Base-by-base conservation (phyloP, 2,888 invertebrate genomes). In the Slavum lentiscoides region DNA sequence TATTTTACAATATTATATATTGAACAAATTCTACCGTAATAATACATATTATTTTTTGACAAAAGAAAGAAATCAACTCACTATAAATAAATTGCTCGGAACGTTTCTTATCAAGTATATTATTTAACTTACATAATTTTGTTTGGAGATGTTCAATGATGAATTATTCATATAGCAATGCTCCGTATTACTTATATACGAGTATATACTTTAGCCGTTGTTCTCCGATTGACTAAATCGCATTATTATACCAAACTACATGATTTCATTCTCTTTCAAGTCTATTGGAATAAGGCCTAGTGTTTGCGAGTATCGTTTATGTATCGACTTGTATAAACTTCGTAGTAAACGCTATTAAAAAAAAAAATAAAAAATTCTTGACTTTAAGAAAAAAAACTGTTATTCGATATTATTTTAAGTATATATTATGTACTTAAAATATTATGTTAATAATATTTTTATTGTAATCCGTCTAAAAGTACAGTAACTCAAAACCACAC, bases 191-290 rank as follows among this genome's bases (percentile, higher is more conserved):
- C 4, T 30, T 30, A 30, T 30, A 30, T 30, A 30, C 43, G 11
- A 4, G n/a, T 55, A 55, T 59, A 74, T 39, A 74, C 21, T 66
- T 66, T 67, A 30, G 67, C 43, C 67, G 15, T 68, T 59, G 58
- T 49, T 68, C 75, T 68, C 67, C 59, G 58, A 68, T 68, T 75
- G 75, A 75, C 75, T 75, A 75, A 75, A 75, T 75, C 59, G 75
- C 67, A 68, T 75, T 75, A 75, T 75, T 75, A 75, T 75, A 75
- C 67, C 75, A 49, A 75, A 75, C 75, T 68, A 68, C 43, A 49
- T 30, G 75, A 75, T 59, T 75, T 75, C 30, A n/a, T 68, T 59
- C 30, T 15, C 49, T 30, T 68, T 66, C 19, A 58, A 39, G 55
- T 75, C 75, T 23, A 68, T 59, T 67, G 30, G 30, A 75, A 75